phyloP scores from a whole-genome alignment of 2,888 invertebrate species.

The Melinopterus prodromus region DNA sequence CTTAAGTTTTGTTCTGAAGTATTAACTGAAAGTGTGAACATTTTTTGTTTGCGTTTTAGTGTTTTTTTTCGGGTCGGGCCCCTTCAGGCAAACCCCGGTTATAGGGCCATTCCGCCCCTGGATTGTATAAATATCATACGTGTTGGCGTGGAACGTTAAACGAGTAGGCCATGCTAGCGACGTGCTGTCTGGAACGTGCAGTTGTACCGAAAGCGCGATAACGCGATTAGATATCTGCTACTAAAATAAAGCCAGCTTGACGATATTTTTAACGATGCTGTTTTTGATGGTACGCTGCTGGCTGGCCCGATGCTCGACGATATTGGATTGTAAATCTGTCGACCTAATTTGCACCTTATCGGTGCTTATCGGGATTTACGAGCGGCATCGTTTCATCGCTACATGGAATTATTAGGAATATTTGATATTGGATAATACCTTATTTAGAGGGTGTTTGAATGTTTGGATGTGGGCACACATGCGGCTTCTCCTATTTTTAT shows the following conservation, averaged over 20 bases:
- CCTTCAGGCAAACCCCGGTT: too few relatives aligned
- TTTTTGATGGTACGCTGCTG: not conserved
- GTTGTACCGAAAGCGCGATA: not conserved
- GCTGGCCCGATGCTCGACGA: not conserved
- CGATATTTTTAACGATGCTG: not conserved
- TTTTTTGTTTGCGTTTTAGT: too few relatives aligned
- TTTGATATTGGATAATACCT: not conserved
- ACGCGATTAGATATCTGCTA: not conserved
- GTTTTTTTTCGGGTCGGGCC: too few relatives aligned
- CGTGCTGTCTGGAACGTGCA: not conserved
- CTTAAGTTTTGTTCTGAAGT: too few relatives aligned
- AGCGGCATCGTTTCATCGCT: not conserved
- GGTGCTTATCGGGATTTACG: not conserved
- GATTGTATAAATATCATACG: not conserved
- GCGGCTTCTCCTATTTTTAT: too few relatives aligned
- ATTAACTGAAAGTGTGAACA: too few relatives aligned
- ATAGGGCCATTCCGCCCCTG: not conserved
- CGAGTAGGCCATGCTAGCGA: not conserved
- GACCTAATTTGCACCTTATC: not conserved
- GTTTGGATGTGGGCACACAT: too few relatives aligned
- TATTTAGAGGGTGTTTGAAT: not conserved
- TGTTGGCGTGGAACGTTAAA: not conserved
- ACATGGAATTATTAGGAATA: not conserved
- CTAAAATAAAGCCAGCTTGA: not conserved
- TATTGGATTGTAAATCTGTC: not conserved